phyloP scores from a whole-genome alignment of 2,113 vertebrate genomes.

The Limanda limanda region DNA sequence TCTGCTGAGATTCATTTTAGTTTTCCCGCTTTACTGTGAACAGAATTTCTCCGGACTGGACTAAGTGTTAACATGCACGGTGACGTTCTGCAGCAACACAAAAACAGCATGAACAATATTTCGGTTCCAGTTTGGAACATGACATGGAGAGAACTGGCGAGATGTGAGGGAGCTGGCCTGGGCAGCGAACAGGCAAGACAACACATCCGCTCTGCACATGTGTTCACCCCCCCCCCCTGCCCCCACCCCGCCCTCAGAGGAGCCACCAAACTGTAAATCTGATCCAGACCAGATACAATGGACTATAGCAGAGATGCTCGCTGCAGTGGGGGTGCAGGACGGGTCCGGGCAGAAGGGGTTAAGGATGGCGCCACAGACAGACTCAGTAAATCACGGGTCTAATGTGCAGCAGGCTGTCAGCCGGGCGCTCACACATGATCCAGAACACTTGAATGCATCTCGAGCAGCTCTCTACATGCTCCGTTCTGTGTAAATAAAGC shows the following conservation, averaged over 20 bases:
- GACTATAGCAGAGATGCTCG: constrained; percentile 38
- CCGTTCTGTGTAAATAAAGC: constrained; percentile 18
- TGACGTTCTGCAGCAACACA: not conserved
- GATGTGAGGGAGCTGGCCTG: constrained; percentile 22
- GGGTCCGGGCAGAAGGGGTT: not conserved
- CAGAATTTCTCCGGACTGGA: not conserved
- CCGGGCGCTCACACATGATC: constrained; percentile 40
- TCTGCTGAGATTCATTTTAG: not conserved
- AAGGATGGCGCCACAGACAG: constrained; percentile 52
- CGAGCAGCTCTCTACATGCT: not conserved
- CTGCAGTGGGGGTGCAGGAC: not conserved
- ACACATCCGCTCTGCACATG: constrained; percentile 62
- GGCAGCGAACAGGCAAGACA: constrained; percentile 14
- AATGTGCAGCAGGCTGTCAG: constrained; percentile 71
- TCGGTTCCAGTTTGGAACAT: not conserved
- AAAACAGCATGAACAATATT: not conserved
- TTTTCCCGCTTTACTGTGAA: not conserved
- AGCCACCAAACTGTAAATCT: constrained; percentile 58
- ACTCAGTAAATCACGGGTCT: constrained; percentile 71
- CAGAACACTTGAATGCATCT: constrained; percentile 18
- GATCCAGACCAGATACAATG: constrained; percentile 63
- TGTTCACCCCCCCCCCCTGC: constrained; percentile 29
- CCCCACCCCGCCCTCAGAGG: constrained; percentile 10
- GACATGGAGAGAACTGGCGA: constrained; percentile 18
- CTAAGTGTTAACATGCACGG: constrained; percentile 20